Base-by-base conservation (phyloP, 2,113 vertebrate genomes). In the Cochlearius cochlearius region DNA sequence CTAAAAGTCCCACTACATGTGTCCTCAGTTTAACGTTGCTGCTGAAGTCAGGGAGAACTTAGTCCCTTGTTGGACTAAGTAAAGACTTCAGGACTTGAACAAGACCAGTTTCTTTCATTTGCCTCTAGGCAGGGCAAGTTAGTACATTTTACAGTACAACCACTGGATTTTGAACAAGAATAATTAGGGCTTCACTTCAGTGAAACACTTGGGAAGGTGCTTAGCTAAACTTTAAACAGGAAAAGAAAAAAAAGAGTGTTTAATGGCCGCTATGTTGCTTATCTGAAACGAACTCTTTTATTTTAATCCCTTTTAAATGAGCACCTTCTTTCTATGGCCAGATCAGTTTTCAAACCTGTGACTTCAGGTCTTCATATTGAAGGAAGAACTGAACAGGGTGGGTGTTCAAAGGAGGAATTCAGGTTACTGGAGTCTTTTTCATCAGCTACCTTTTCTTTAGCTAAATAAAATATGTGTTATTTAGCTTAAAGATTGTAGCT, bases 321-420 rank as follows among this genome's bases (percentile, higher is more conserved):
- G 6, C 3, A 19, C 22, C 16, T 84, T 60, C 39, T 74, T 88
- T 86, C 63, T 56, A 45, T 29, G 8, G 5, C 11, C n/a, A n/a
- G 9, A 32, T 56, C 19, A 69, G 3, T 73, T 84, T 94, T 77
- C 41, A 86, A 53, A 29, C 45, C 30, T 39, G 7, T 66, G 29
- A 21, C 27, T 76, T 73, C 14, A 49, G 30, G 23, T 53, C 15
- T 53, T 27, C 12, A 6, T 25, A 50, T 7, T 30, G 59, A 73
- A 36, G 14, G 18, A 62, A 71, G n/a, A 74, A 59, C 11, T 4
- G 12, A 74, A 62, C 0, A 2, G 19, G 7, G 4, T 45, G 3
- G 2, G 4, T 55, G 19, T 50, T 87, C 22, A 74, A 62, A 74
- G n/a, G 60, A 91, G 49, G 8, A 63, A 74, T 16, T 87, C 4